Conservation (phyloP, 2,888 invertebrate genomes). For the Silvanus unidentatus region DNA sequence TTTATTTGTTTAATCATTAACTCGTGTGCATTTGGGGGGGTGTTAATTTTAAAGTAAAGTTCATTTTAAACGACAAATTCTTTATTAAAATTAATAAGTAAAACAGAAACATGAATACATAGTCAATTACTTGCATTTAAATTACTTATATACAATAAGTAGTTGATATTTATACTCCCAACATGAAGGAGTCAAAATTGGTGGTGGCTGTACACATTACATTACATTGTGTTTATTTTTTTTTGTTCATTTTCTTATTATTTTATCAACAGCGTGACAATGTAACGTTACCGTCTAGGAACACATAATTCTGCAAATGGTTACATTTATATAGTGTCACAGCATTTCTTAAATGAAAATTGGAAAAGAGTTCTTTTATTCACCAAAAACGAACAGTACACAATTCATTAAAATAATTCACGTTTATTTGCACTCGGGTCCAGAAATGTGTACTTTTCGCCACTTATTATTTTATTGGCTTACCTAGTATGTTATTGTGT, state of each 20-base stretch:
- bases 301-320: slow-evolving; percentile 31
- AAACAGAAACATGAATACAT: slow-evolving; percentile 50
- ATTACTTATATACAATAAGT: slow-evolving; percentile 44
- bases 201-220: slow-evolving; percentile 35
- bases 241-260: slow-evolving; percentile 21
- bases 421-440: too few species aligned
- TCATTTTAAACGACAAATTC: slow-evolving; percentile 49
- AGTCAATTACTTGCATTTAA: slow-evolving; percentile 41
- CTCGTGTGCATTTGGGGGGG: too few species aligned
- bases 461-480: too few species aligned
- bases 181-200: slow-evolving; percentile 33
- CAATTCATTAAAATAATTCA: background rate
- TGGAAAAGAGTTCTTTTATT: slow-evolving; percentile 1
- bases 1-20: too few species aligned
- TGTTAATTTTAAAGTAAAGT: too few species aligned
- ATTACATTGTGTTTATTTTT: slow-evolving; percentile 33
- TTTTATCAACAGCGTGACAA: slow-evolving; percentile 38
- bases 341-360: slow-evolving; percentile 16
- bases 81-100: slow-evolving; percentile 50
- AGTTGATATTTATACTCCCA: slow-evolving; percentile 41
- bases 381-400: slow-evolving; percentile 10
- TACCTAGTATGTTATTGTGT: slow-evolving; percentile 3
- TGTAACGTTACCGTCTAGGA: slow-evolving; percentile 42
- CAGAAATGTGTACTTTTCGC: too few species aligned
- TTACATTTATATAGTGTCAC: slow-evolving; percentile 25